These are phyloP conservation scores for Macrosteles quadrilineatus DNA, from an alignment of 1,140 invertebrate genomes.

Conservation along the genomic window DNA sequence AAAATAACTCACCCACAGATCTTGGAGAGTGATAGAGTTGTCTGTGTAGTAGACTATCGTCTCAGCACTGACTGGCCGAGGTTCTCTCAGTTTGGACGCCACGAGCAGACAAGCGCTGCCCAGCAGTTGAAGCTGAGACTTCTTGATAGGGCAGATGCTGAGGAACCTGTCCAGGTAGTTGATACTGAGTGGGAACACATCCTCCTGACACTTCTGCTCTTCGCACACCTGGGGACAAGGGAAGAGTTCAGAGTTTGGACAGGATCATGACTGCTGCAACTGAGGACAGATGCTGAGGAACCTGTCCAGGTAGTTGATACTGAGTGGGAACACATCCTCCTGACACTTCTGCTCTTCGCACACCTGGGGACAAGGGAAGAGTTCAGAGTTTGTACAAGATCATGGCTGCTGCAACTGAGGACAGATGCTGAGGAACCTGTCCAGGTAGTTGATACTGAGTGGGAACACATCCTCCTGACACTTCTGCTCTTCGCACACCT, in stretches of 20 bases:
- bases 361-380: no score
- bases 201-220: constrained; percentile 86
- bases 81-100: constrained; percentile 87
- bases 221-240: constrained; percentile 80
- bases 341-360: no score
- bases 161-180: constrained; percentile 93
- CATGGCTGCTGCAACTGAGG: no score
- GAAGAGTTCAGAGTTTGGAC: constrained; percentile 42
- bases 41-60: constrained; percentile 89
- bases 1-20: constrained; percentile 77
- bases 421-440: no score
- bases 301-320: no score
- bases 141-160: constrained; percentile 72
- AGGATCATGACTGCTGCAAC: no score
- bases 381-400: not conserved
- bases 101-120: constrained; percentile 87
- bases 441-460: no score
- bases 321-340: no score
- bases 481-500: no score
- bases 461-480: no score
- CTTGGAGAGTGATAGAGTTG: constrained; percentile 79
- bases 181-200: constrained; percentile 87
- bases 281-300: no score
- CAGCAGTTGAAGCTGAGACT: constrained; percentile 84
- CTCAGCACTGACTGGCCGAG: constrained; percentile 74